Percentiles rank a stretch among this genome's conserved stretches.
Evolutionary conservation across 2,113 vertebrate species (phyloP).

Genomic region (Protomyctophum bolini): DNA sequence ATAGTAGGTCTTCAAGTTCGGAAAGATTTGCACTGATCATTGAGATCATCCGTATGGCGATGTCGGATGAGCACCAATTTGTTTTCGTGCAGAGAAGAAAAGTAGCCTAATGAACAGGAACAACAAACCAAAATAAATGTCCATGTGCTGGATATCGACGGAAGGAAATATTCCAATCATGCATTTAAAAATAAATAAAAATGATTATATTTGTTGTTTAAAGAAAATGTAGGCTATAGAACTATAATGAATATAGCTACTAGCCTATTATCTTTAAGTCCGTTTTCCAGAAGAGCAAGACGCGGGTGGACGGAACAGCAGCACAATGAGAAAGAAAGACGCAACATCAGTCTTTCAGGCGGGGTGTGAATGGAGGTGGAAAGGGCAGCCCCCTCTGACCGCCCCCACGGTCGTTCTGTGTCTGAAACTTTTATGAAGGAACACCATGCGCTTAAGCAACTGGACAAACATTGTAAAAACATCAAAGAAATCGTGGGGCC

Average conservation of each 20-base stretch:
- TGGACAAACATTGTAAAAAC: constrained; percentile 84
- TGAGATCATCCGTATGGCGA: constrained; percentile 6
- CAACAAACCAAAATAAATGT: constrained; percentile 14
- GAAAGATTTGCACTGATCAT: constrained; percentile 14
- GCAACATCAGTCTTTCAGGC: constrained; percentile 58
- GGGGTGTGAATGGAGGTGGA: constrained; percentile 67
- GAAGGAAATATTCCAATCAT: neutral
- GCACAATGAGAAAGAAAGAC: constrained; percentile 62
- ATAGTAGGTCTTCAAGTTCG: constrained; percentile 4
- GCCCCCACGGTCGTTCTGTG: constrained; percentile 62
- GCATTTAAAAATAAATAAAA: constrained; percentile 3
- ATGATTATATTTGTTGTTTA: neutral
- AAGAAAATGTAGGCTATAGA: neutral
- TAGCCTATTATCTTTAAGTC: neutral
- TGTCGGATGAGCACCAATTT: constrained; percentile 9
- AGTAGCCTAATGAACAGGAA: neutral
- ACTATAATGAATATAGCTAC: neutral
- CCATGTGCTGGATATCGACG: constrained; percentile 15
- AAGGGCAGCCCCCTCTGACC: constrained; percentile 69
- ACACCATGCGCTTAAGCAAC: constrained; percentile 69
- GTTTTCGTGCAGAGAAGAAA: constrained; percentile 25
- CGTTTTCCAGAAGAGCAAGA: constrained; percentile 12
- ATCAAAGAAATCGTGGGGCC: constrained; percentile 74
- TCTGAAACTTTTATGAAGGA: constrained; percentile 74
- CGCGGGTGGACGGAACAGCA: constrained; percentile 35